Conservation (phyloP, 2,888 invertebrate genomes). For the Azorinus chamasolen region DNA sequence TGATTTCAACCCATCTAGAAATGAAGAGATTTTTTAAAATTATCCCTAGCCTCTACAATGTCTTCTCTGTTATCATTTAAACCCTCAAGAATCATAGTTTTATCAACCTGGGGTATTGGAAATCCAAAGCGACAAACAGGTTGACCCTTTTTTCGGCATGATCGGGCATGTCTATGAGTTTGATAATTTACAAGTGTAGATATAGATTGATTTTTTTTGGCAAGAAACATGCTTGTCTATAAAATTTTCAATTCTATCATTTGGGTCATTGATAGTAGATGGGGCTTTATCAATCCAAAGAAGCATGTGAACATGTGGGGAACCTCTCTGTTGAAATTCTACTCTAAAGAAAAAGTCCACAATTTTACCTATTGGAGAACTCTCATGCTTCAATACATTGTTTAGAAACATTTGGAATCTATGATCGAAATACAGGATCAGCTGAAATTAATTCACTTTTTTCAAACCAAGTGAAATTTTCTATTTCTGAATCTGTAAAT, state of each 20-base stretch:
- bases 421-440: constrained; percentile 44
- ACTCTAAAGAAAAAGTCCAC: constrained; percentile 34
- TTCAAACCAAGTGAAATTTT: constrained; percentile 15
- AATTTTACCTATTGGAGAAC: constrained; percentile 35
- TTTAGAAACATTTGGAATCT: constrained; percentile 33
- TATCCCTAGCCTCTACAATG: not conserved
- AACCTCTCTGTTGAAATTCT: too few species aligned
- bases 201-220: not conserved
- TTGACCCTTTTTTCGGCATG: constrained; percentile 31
- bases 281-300: constrained; percentile 57
- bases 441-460: constrained; percentile 48
- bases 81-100: constrained; percentile 2
- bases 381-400: constrained; percentile 17
- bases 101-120: constrained; percentile 23
- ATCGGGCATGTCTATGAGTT: constrained; percentile 25
- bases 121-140: constrained; percentile 33
- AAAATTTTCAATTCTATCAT: constrained; percentile 8
- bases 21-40: constrained; percentile 6
- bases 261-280: not conserved
- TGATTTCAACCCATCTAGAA: not conserved
- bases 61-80: not conserved
- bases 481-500: constrained; percentile 29
- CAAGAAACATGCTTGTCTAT: constrained; percentile 24
- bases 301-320: constrained; percentile 57
- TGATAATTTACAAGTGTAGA: constrained; percentile 27